Evolutionary conservation across 2,113 vertebrate genomes (phyloP).

Genomic region (Entomyzon cyanotis): DNA sequence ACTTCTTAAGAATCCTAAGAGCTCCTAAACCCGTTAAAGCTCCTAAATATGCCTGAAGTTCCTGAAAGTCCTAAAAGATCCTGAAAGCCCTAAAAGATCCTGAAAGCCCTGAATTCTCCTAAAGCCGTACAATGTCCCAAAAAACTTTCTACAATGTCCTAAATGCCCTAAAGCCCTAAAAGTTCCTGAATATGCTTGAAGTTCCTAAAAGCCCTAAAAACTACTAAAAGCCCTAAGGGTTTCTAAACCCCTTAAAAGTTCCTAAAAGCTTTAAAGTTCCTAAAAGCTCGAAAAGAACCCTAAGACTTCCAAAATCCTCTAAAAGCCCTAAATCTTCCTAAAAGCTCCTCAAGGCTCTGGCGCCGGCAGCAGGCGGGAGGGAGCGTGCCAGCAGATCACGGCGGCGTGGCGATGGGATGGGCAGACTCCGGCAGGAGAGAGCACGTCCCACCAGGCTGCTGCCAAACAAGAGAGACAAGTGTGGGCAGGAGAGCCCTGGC

Average conservation of each 20-base stretch:
- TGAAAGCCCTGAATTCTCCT: neutral
- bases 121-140: neutral
- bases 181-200: neutral
- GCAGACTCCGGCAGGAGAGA: neutral
- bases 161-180: neutral
- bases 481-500: neutral
- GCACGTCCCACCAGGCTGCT: neutral
- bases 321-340: neutral
- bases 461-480: neutral
- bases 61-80: neutral
- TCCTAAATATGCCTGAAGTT: neutral
- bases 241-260: neutral
- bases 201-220: neutral
- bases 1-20: neutral
- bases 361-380: fast-evolving
- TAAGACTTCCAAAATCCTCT: neutral
- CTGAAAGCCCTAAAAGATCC: neutral
- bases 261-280: neutral
- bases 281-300: neutral
- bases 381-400: fast-evolving
- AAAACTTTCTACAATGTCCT: neutral
- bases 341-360: neutral
- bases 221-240: neutral
- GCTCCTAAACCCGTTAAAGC: neutral
- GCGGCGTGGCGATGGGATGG: fast-evolving